Percentiles rank a stretch among this genome's conserved stretches.
Conservation (phyloP, 2,888 invertebrate species). For the Lathronympha strigana region DNA sequence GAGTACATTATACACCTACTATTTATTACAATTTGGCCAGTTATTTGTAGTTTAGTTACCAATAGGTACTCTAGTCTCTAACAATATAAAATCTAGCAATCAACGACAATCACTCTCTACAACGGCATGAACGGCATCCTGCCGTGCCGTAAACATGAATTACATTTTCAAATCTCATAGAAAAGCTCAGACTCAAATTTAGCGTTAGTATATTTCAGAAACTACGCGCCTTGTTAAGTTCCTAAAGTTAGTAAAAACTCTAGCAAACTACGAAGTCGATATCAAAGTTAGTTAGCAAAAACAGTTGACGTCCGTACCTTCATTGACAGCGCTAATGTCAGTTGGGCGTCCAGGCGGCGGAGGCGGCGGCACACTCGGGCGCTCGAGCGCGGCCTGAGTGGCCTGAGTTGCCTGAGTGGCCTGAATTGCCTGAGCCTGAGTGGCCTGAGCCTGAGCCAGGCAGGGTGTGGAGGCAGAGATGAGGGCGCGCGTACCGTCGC, state of each 20-base stretch:
- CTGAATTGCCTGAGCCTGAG: constrained; percentile 19
- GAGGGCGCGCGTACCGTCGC: constrained; percentile 49
- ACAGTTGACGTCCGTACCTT: constrained; percentile 79
- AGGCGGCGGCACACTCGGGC: constrained; percentile 66
- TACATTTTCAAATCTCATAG: no score
- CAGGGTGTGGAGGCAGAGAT: constrained; percentile 62
- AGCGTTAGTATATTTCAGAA: no score
- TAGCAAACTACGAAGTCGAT: neutral
- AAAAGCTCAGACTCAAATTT: no score
- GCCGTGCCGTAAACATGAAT: no score
- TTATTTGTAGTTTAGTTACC: no score
- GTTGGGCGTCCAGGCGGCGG: constrained; percentile 64
- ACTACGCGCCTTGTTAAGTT: no score
- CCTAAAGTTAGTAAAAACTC: no score
- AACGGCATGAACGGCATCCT: no score
- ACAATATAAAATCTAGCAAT: neutral
- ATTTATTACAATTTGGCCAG: no score
- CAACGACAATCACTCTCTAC: no score
- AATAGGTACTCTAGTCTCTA: neutral
- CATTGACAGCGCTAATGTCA: constrained; percentile 82
- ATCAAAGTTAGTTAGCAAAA: constrained; percentile 30
- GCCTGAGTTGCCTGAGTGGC: constrained; percentile 19
- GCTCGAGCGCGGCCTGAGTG: constrained; percentile 49
- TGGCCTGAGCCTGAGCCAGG: constrained; percentile 56
- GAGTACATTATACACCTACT: no score